Base-by-base conservation (phyloP, 2,888 invertebrate species). In the Busseola fusca region DNA sequence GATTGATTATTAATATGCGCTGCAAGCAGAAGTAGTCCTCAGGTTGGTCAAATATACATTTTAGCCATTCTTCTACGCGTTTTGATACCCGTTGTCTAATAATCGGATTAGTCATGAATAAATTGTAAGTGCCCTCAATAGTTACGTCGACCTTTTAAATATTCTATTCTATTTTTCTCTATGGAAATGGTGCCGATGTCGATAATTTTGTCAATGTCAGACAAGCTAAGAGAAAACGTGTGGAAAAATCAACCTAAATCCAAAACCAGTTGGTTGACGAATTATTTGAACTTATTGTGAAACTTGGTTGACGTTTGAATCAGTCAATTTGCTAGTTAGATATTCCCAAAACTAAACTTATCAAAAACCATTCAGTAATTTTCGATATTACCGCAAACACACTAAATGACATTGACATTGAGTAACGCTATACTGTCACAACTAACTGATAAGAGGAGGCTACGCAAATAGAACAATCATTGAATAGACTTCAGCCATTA, bases 351-450 rank as follows among this genome's bases (percentile, higher is more conserved):
- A 42, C 16, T 16, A 45, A 34, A 42, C 16, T 6, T 21, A 56
- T 45, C 37, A 67, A 25, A 27, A 18, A 5, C 18, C 18, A 69
- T 30, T 4, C 45, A 48, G n/a, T n/a, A 37, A 37, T 59, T 48
- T 48, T 21, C 10, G 25, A 72, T 27, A 40, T 58, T 18, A 27
- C 9, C 1, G n/a, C 48, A 16, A 50, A 66, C 25, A 57, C 45
- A 45, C 34, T 30, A 3, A 10, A 54, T 7, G 59, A 45, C 57
- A 71, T 52, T 71, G 64, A 75, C 79, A 66, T 67, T 64, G 18
- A 50, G 14, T 62, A 64, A 52, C 64, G 37, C 14, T 65, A 4
- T n/a, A 25, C 18, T 25, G 25, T 30, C 14, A 56, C 25, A 45
- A 25, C 52, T 42, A 18, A 42, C 30, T 18, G 67, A 66, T 78